Evolutionary conservation across 2,888 invertebrate genomes (phyloP).

Genomic region (Oxycera nigricornis): DNA sequence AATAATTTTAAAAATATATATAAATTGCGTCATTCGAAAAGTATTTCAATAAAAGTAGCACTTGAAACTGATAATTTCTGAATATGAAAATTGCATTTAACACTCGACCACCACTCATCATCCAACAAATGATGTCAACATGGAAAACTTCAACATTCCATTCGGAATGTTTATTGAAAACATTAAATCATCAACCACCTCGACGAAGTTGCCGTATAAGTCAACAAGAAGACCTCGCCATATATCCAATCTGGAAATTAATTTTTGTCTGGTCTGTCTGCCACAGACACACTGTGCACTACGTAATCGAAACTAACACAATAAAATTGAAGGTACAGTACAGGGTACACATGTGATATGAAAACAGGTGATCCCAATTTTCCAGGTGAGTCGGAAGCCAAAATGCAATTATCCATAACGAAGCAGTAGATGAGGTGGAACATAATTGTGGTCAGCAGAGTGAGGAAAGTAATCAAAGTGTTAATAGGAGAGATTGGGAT

Average conservation of each 20-base stretch:
- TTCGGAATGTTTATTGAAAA: constrained; percentile 8
- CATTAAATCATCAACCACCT: constrained; percentile 33
- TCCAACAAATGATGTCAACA: background rate
- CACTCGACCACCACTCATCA: too few species aligned
- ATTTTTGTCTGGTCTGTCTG: background rate
- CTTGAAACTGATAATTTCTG: too few species aligned
- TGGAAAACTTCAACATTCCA: constrained; percentile 14
- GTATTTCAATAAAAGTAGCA: too few species aligned
- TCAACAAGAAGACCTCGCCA: constrained; percentile 13
- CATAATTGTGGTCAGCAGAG: constrained; percentile 17
- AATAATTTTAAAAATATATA: too few species aligned
- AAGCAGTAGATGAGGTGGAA: background rate
- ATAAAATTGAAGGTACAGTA: background rate
- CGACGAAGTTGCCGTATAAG: constrained; percentile 26
- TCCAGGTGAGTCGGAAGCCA: constrained; percentile 30
- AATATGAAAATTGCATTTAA: too few species aligned
- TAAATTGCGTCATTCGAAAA: too few species aligned
- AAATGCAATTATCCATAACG: constrained; percentile 13
- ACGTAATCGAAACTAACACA: constrained; percentile 5
- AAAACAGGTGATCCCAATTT: constrained; percentile 34
- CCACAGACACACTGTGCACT: background rate
- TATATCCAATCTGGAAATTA: background rate
- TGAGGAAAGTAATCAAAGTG: constrained; percentile 1
- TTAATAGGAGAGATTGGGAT: background rate
- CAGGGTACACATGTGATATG: background rate